Evolutionary conservation across 2,797 vertebrate species (phyloP), one percentile per base, ranked within the genome.

Genomic region (Onychomys arenicola): DNA sequence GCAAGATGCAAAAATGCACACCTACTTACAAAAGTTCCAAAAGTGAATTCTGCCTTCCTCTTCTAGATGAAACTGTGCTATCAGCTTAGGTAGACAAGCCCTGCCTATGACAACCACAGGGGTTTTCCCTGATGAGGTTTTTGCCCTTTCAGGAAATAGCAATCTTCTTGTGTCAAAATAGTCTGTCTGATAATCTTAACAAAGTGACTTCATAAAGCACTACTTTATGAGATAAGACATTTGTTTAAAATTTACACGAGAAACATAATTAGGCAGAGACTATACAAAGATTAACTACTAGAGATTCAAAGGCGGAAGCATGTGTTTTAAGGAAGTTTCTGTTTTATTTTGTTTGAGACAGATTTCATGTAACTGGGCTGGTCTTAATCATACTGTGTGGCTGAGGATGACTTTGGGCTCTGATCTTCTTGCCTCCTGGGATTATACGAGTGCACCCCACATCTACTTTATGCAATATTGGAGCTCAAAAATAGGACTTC

Each of bases 41-140:
- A 52, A 91, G 85, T 86, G 63, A 93, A 78, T 89, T 83, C 29
- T 67, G 46, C 32, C 82, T 94, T 95, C 92, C 86, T 96, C 52
- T 23, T 97, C 71, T 83, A 86, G 49, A 84, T 2, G 1, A 77
- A 94, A 94, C 61, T 95, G 8, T 95, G 55, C 95, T 92, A 96
- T 87, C 71, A 91, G 86, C 49, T 93, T 84, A 43, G 16, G 82
- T 83, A 90, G 89, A 88, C 80, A 65, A 96, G 71, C 91, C 95
- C 81, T 86, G 89, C 37, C 43, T 89, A 46, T 76, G 40, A 73
- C 85, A 93, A 10, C 40, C 0, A 0, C 6, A 1, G 93, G 98
- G 97, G 95, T 98, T 97, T 98, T 98, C 98, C 98, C 98, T 96
- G 90, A 85, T 0, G 63, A 81, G 34, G 9, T 83, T 49, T 73